Base-by-base conservation (phyloP, 2,113 vertebrate species). In the Rynchops niger region DNA sequence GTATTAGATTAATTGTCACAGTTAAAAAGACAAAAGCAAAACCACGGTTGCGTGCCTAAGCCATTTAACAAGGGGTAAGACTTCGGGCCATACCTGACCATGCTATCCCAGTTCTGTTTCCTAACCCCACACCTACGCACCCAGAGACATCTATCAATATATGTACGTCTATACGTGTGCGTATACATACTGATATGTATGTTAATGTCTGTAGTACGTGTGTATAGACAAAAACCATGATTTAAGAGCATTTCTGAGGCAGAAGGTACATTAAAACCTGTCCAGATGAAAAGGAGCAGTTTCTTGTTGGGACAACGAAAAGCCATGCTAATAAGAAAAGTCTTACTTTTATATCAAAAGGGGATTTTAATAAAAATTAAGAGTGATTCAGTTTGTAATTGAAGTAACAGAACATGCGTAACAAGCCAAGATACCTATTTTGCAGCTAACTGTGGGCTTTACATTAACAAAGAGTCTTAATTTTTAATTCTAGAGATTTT, bases 341-440 rank as follows among this genome's bases (percentile, higher is more conserved):
- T 49, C 8, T 0, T 61, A n/a, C 34, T 83, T 94, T 32, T 32
- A 17, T 62, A 85, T n/a, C 59, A 69, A 86, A 83, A 56, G 21
- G 4, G 79, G 62, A 93, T 94, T 94, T 96, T 38, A 88, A 82
- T 73, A 86, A 40, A 85, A 95, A 90, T 82, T 82, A 91, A 95
- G 85, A 63, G 43, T n/a, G 26, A 90, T 82, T 82, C 73, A n/a
- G 70, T 88, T 78, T 70, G 69, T 73, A 87, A 95, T 91, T 95
- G 86, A 86, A 85, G 82, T 80, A 94, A 69, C 43, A 88, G 76
- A 43, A 49, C 27, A 32, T 21, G 59, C 65, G 42, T 66, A 94
- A 86, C 36, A 81, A 91, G 81, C 45, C 93, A 91, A n/a, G 47
- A 87, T 47, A 84, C 69, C 22, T 71, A 73, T 78, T 81, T 61